These are phyloP conservation scores for Eupithecia centaureata DNA, from an alignment of 2,888 invertebrate species.

Conservation along the genomic window DNA sequence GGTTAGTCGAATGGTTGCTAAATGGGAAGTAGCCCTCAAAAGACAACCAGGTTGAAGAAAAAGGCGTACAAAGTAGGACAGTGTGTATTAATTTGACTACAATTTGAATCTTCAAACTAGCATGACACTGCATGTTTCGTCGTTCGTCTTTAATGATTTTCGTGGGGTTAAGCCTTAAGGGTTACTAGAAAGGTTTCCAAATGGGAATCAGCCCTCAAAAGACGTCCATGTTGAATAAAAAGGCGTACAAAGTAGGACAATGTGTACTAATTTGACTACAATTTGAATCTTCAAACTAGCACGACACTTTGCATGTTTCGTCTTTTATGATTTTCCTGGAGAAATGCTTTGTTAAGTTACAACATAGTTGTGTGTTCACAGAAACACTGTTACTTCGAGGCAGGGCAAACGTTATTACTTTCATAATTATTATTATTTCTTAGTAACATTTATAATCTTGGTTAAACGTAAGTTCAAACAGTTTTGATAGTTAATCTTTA, in stretches of 20 bases:
- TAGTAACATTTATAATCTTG: background rate
- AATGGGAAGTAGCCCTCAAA: no score
- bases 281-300: background rate
- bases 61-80: background rate
- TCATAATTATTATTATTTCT: background rate
- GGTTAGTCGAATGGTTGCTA: background rate
- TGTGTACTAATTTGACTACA: background rate
- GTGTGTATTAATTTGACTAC: background rate
- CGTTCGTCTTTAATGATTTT: slow-evolving; percentile 1
- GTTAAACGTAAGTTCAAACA: background rate
- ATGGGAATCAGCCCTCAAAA: no score
- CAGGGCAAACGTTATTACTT: slow-evolving; percentile 1
- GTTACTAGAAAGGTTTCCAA: no score
- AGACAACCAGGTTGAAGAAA: no score
- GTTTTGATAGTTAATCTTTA: background rate
- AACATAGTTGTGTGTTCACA: slow-evolving; percentile 1
- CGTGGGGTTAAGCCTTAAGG: background rate
- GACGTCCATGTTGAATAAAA: no score
- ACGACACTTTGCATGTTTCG: background rate
- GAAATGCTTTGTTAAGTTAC: slow-evolving; percentile 7
- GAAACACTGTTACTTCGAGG: slow-evolving; percentile 2
- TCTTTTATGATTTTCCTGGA: background rate
- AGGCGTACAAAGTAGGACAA: background rate
- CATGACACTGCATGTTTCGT: background rate
- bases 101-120: background rate